Evolutionary conservation across 1,140 invertebrate species (phyloP).

Genomic region (Portunus trituberculatus): DNA sequence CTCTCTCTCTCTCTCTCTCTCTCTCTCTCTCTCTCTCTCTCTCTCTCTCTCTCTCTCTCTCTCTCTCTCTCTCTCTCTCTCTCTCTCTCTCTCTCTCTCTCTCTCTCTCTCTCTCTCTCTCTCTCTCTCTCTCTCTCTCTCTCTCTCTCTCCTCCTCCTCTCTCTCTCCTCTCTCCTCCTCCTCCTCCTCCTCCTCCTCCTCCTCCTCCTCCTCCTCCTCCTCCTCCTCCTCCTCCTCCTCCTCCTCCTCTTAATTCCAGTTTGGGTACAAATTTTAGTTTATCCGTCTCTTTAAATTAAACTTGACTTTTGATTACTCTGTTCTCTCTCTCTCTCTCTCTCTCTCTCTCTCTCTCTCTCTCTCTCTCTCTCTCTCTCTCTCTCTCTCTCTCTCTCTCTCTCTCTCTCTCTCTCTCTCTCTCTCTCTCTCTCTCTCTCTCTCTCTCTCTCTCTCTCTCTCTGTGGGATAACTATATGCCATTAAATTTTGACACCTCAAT

Average conservation of each 20-base stretch:
- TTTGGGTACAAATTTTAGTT: background rate
- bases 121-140: constrained; percentile 29
- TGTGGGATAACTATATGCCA: background rate
- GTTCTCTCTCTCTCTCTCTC: too few species aligned
- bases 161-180: background rate
- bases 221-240: background rate
- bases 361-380: background rate
- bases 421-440: background rate
- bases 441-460: background rate
- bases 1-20: background rate
- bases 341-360: background rate
- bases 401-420: background rate
- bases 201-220: background rate
- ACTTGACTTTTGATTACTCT: background rate
- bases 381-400: background rate
- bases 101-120: constrained; percentile 50
- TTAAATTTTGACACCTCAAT: too few species aligned
- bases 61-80: constrained; percentile 39
- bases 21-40: constrained; percentile 39
- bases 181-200: background rate
- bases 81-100: constrained; percentile 40
- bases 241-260: background rate
- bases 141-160: constrained; percentile 6
- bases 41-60: constrained; percentile 24
- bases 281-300: background rate